Conservation (phyloP, 2,113 vertebrate species). For the Dissostichus mawsoni region DNA sequence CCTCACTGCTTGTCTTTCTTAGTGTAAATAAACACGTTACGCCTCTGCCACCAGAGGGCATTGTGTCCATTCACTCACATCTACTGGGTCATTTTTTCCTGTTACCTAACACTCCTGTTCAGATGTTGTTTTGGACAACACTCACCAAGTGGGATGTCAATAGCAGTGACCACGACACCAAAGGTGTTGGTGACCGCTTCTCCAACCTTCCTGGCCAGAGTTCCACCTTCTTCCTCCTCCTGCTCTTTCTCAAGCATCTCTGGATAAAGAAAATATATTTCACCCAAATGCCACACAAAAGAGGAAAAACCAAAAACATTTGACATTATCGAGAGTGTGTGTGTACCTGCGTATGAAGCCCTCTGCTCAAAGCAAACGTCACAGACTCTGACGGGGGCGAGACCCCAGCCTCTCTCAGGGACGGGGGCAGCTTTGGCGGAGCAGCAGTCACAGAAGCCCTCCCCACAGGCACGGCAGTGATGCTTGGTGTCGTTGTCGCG, state of each 20-base stretch:
- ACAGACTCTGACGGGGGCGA: constrained; percentile 93
- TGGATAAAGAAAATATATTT: constrained; percentile 58
- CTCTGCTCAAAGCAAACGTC: constrained; percentile 92
- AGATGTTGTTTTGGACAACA: constrained; percentile 46
- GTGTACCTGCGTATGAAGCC: constrained; percentile 70
- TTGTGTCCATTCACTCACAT: neutral
- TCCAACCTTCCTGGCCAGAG: constrained; percentile 95
- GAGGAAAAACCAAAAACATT: constrained; percentile 2
- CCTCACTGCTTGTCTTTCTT: neutral
- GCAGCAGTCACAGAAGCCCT: constrained; percentile 96
- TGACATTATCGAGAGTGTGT: neutral
- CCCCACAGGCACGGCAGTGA: constrained; percentile 97
- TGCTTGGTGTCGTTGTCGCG: constrained; percentile 98
- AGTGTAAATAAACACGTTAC: constrained; percentile 27
- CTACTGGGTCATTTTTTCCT: constrained; percentile 28
- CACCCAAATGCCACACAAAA: constrained; percentile 6
- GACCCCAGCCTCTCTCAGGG: constrained; percentile 97
- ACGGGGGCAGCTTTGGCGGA: constrained; percentile 94
- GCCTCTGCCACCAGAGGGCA: constrained; percentile 69
- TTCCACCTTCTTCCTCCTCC: constrained; percentile 95
- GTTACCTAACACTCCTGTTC: constrained; percentile 41
- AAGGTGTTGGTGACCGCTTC: constrained; percentile 97
- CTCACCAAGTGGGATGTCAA: constrained; percentile 98
- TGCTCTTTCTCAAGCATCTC: constrained; percentile 86
- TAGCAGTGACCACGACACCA: constrained; percentile 96